Evolutionary conservation across 2,888 invertebrate genomes (phyloP), one percentile per base, ranked within the genome.

Genomic region (Mechanitis mazaeus): DNA sequence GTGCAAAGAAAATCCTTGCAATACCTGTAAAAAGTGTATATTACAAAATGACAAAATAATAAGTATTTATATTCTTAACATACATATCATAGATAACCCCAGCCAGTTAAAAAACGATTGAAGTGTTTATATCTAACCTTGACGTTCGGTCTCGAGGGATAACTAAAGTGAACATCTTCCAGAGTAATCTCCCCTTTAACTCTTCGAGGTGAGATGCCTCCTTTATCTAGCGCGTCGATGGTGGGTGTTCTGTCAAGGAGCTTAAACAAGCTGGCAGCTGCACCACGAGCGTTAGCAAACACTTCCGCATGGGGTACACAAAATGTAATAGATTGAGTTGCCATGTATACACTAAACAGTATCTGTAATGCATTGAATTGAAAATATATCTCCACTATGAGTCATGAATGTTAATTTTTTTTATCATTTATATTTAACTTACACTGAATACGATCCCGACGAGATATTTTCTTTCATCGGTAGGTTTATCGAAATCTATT

Each of bases 141-240:
- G 0, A 94, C 93, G 70, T 95, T 93, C 20, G 93, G 92, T 56
- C 97, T 84, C 0, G 96, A 93, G 0, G 97, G 97, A 79, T 97
- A 97, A 58, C 91, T 91, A 76, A 97, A 97, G 71, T 92, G 87
- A 1, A 96, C 91, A 68, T 94, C 91, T 68, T 92, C 91, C 70
- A 96, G 92, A 64, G 91, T 87, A 45, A 97, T 93, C 56, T 93
- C 92, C 0, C 96, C 96, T 3, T 80, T 84, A 0, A 94, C 91
- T 54, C 83, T 76, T n/a, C 82, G 76, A 0, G 94, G 94, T 33
- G 90, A 90, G 5, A 87, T 75, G 1, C 96, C 96, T 0, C 83
- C 79, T 11, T 87, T 83, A 45, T 92, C 90, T 63, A 93, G 79
- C 61, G 94, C 93, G 80, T 96, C 95, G 59, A 96, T 95, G 38